Percentiles rank a stretch among this genome's conserved stretches.
Conservation (phyloP, 1,140 invertebrate species). For the Cyphomyrmex costatus region DNA sequence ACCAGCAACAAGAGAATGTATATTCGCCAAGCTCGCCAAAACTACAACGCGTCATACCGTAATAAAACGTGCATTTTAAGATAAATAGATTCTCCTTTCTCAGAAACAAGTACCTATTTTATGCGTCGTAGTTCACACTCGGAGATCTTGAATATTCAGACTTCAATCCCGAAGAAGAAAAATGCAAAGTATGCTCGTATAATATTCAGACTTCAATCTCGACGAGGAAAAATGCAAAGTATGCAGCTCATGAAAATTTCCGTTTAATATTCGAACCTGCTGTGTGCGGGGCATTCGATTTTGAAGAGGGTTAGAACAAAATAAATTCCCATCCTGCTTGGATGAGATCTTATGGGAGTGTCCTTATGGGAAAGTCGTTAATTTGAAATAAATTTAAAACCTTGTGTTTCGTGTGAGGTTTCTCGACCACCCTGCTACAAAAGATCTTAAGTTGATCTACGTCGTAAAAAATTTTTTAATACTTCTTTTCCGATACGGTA, state of each 20-base stretch:
- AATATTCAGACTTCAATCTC: not conserved
- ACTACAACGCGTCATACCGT: not conserved
- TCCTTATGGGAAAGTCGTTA: constrained; percentile 25
- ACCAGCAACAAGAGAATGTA: constrained; percentile 27
- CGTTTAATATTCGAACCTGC: not conserved
- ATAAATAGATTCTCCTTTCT: not conserved
- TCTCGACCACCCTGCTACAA: constrained; percentile 33
- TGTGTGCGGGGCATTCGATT: not conserved
- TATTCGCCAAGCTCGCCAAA: constrained; percentile 12
- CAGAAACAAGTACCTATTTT: not conserved
- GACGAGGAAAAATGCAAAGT: not conserved
- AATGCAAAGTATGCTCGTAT: not conserved
- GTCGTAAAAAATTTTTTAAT: not conserved
- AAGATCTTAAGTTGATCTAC: constrained; percentile 39
- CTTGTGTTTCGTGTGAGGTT: not conserved
- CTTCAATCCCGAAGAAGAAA: not conserved
- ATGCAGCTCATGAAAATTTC: constrained; percentile 9
- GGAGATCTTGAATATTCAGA: not conserved
- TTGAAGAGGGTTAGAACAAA: constrained; percentile 35
- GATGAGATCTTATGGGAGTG: constrained; percentile 63
- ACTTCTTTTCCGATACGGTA: constrained; percentile 21
- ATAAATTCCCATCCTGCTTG: constrained; percentile 3
- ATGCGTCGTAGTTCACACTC: not conserved
- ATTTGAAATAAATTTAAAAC: constrained; percentile 55
- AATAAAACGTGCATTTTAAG: constrained; percentile 25